These are phyloP conservation scores for Panthera uncia DNA, from an alignment of 2,113 vertebrate genomes.

Conservation along the genomic window DNA sequence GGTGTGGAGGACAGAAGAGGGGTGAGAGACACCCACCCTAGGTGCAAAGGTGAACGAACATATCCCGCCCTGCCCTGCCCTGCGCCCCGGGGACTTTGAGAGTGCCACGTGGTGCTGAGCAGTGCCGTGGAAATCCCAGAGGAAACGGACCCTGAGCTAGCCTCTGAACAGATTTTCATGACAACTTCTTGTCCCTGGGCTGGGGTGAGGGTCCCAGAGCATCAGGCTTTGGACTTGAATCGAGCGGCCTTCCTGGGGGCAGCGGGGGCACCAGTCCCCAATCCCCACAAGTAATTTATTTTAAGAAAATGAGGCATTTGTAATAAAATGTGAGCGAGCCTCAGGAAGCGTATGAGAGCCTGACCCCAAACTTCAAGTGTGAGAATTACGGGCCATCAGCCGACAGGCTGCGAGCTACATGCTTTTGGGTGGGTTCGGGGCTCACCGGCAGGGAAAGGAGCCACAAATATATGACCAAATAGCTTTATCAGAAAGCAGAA, in stretches of 20 bases:
- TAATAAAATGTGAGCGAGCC: accelerated
- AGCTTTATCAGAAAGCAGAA: background rate
- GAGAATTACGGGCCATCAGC: accelerated
- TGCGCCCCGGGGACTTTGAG: no score
- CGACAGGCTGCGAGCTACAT: accelerated
- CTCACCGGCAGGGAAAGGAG: background rate
- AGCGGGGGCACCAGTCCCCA: no score
- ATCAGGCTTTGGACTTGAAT: accelerated
- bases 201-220: background rate
- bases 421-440: accelerated
- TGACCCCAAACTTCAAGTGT: no score
- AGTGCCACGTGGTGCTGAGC: accelerated
- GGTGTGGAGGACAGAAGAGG: background rate
- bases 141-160: accelerated
- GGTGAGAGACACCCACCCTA: background rate
- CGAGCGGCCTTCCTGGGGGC: background rate
- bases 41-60: background rate
- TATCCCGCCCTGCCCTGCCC: background rate
- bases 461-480: background rate
- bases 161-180: no score
- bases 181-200: background rate
- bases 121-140: background rate
- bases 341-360: accelerated
- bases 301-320: background rate
- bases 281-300: accelerated